Evolutionary conservation across 2,113 vertebrate species (phyloP).

Genomic region (Chaenogobius annularis): DNA sequence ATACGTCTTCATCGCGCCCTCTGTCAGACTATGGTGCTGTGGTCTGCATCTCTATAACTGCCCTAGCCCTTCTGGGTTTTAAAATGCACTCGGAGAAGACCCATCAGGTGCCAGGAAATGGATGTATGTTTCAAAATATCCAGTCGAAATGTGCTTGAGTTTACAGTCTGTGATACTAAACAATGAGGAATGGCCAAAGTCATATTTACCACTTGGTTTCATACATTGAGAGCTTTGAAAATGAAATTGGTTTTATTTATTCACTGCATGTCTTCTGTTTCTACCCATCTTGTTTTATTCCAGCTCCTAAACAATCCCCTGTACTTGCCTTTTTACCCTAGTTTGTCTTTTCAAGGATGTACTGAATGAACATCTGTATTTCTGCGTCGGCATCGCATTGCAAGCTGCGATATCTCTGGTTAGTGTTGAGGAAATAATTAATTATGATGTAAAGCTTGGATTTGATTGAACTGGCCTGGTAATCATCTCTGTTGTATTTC

Average conservation of each 20-base stretch:
- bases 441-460: background rate
- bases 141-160: background rate
- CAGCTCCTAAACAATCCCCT: background rate
- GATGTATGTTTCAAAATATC: background rate
- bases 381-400: background rate
- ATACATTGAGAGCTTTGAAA: background rate
- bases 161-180: background rate
- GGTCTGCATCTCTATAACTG: constrained; percentile 14
- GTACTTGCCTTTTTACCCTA: background rate
- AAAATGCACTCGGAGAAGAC: background rate
- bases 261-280: background rate
- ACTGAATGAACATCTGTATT: background rate
- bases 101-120: background rate
- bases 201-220: background rate
- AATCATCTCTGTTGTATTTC: no score
- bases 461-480: background rate
- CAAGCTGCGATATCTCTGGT: background rate
- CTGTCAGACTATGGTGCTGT: background rate
- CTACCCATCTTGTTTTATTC: background rate
- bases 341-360: background rate
- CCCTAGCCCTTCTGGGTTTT: background rate
- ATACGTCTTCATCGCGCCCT: background rate
- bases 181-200: constrained; percentile 2
- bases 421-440: background rate
- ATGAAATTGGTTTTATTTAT: constrained; percentile 6